Base-by-base conservation (phyloP, 2,888 invertebrate species). In the Rosalia funebris region DNA sequence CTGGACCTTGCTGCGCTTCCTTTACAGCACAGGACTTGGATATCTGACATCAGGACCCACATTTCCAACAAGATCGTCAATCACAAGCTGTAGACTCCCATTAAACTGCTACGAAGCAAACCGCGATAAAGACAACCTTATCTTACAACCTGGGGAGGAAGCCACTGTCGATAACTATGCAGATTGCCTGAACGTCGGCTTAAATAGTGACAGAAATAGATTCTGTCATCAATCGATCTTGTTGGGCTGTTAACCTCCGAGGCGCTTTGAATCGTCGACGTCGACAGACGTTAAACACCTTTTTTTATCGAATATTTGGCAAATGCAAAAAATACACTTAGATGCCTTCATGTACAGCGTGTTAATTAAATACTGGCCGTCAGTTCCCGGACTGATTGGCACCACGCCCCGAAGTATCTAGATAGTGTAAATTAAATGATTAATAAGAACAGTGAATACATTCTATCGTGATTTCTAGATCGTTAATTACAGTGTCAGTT, bases 141-240 rank as follows among this genome's bases (percentile, higher is more conserved):
- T 61, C 61, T 57, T 41, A 17, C 20, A 16, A 42, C 41, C 57
- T 52, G 41, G 47, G 45, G 11, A 60, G 63, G 56, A 59, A 59
- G 59, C 63, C 56, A 59, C 62, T 58, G 50, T 48, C 45, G 57
- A 61, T 57, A 57, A 61, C 46, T 61, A 61, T 61, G 61, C 57
- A 60, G 50, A 60, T 55, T 56, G 14, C 50, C 48, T 39, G 44
- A 56, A 56, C 50, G 48, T 31, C 45, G 60, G 45, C 50, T 52
- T 56, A 39, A 56, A 55, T 54, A 55, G 46, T 56, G 45, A 56
- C 60, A 60, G 56, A 56, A 60, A 68, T 68, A 68, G 68, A 66
- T 17, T 2, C 60, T 63, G 63, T 66, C 68, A 58, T 58, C 66
- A 60, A 68, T 68, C 63, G 62, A 69, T 69, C 69, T 71, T 69